phyloP scores from a whole-genome alignment of 2,888 invertebrate species.

The Apamea anceps region DNA sequence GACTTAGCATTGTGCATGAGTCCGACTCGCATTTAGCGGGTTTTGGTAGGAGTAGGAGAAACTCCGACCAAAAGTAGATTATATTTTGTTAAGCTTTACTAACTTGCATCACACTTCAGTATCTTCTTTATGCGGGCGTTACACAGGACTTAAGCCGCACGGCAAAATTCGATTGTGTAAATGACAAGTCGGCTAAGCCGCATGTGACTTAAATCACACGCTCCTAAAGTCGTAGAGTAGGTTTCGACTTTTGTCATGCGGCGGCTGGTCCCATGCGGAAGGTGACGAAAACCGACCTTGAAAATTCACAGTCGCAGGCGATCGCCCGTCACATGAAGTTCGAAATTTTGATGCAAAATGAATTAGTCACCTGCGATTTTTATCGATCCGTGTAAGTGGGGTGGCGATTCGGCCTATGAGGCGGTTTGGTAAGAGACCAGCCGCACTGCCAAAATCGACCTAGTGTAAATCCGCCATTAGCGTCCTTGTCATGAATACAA shows the following conservation, averaged over 20 bases:
- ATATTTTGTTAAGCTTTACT: no score
- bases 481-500: not conserved
- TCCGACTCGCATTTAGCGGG: not conserved
- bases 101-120: not conserved
- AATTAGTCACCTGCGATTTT: no score
- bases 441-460: not conserved
- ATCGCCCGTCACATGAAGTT: constrained; percentile 6
- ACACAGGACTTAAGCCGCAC: no score
- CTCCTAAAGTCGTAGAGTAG: no score
- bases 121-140: no score
- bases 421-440: not conserved
- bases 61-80: not conserved
- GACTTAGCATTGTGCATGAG: not conserved
- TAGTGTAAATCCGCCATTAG: not conserved
- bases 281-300: constrained; percentile 66
- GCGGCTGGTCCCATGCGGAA: constrained; percentile 52
- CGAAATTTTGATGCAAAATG: not conserved
- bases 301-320: constrained; percentile 61
- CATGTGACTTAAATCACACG: no score
- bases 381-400: not conserved
- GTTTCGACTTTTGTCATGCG: no score
- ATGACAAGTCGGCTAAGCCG: no score
- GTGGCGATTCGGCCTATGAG: not conserved
- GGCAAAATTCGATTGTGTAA: no score
- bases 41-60: not conserved